Conservation (phyloP, 1,140 invertebrate species). For the Hyles euphorbiae region DNA sequence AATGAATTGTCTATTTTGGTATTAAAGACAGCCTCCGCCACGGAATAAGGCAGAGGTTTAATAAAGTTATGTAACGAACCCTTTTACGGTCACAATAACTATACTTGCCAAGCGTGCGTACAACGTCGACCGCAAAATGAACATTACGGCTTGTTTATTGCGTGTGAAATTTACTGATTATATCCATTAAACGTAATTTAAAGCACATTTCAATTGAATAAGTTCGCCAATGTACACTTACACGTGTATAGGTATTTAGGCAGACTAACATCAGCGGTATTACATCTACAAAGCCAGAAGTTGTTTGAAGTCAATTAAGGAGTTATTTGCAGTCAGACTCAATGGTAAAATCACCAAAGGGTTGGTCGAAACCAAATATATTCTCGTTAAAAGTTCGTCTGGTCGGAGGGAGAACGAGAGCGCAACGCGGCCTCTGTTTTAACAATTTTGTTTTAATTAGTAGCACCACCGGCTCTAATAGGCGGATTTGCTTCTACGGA, state of each 20-base stretch:
- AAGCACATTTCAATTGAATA: not conserved
- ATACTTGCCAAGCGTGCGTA: no score
- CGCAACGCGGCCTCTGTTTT: conserved; percentile 54
- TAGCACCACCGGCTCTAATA: conserved; percentile 55
- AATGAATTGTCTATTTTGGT: no score
- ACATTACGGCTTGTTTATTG: no score
- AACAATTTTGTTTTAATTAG: conserved; percentile 75
- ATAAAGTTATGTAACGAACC: no score
- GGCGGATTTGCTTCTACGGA: conserved; percentile 53
- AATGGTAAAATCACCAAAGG: conserved; percentile 72
- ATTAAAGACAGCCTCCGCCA: no score
- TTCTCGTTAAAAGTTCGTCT: conserved; percentile 74
- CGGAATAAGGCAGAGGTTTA: no score
- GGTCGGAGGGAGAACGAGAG: conserved; percentile 38
- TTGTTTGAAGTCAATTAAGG: conserved; percentile 73
- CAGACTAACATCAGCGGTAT: conserved; percentile 37
- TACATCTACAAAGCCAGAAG: conserved; percentile 55
- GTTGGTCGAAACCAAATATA: conserved; percentile 72
- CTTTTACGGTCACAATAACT: no score
- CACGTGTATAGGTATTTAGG: no score
- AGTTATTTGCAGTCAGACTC: conserved; percentile 73
- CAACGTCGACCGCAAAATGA: no score
- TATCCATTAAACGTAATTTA: not conserved
- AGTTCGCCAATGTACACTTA: no score
- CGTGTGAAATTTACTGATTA: no score